Evolutionary conservation across 2,797 vertebrate species (phyloP), one percentile per base, ranked within the genome.

Genomic region (Podargus strigoides): DNA sequence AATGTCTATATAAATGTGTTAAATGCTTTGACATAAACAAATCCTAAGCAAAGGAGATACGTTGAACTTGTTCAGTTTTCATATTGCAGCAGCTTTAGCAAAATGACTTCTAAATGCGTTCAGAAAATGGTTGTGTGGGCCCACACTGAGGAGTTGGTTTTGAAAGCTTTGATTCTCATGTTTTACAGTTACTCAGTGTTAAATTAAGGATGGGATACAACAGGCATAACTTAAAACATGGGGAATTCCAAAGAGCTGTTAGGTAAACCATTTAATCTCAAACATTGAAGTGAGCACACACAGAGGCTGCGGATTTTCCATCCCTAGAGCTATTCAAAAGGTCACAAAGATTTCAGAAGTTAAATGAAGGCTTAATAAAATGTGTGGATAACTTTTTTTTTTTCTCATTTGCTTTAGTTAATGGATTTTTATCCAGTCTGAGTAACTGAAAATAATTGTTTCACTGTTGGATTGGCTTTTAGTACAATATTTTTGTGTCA

Each of bases 281-380:
- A 1, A 42, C 9, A 5, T 2, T 56, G 28, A 32, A 59, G 26
- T 1, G 1, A 3, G 6, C 34, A 14, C 18, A 27, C 28, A 30
- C 47, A 56, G 34, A 73, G 32, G 3, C 36, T 68, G 44, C 34
- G 23, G 49, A 20, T 19, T 89, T 6, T 59, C 5, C 20, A 28
- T 75, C 26, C 34, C 26, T 78, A 30, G 27, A 75, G 21, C 24
- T 64, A 14, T 32, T 87, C 18, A 44, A 52, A 85, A 87, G 14
- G 24, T 68, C 41, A 60, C 10, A 44, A 30, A 16, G 42, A 76
- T 44, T 68, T 60, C 36, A 27, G 34, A 36, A 39, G 4, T 80
- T 73, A 58, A 44, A 69, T 58, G 28, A 59, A 75, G 9, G 26
- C 4, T 70, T 69, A 68, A 49, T 49, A 89, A 84, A 69, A 49